These are phyloP conservation scores for Brachionus plicatilis DNA, from an alignment of 1,140 invertebrate genomes.

Conservation along the genomic window DNA sequence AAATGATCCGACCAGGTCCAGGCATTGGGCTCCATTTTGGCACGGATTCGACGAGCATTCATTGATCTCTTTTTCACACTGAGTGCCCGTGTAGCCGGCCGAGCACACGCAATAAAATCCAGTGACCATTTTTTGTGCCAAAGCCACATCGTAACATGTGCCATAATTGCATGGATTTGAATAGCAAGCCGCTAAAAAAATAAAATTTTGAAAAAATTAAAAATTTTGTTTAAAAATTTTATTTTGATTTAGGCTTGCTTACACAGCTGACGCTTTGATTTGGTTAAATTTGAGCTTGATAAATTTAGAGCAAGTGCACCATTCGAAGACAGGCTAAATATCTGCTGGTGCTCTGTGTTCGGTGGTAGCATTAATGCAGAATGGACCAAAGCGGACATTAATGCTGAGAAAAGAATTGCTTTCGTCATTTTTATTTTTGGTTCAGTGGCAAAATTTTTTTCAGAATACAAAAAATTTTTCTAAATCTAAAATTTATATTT, in stretches of 20 bases:
- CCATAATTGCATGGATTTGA: conserved; percentile 40
- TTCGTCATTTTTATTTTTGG: neutral
- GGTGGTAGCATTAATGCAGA: neutral
- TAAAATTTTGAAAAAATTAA: neutral
- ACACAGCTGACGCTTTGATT: conserved; percentile 26
- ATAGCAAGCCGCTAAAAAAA: conserved; percentile 12
- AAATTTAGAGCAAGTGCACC: neutral
- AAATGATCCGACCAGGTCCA: conserved; percentile 28
- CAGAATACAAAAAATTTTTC: neutral
- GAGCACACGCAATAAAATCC: conserved; percentile 42
- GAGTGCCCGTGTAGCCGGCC: conserved; percentile 41
- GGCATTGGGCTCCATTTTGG: conserved; percentile 13
- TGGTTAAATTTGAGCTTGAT: neutral
- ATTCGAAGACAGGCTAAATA: neutral
- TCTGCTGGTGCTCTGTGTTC: neutral
- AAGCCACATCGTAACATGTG: conserved; percentile 61
- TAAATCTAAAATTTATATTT: neutral
- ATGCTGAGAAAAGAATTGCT: neutral
- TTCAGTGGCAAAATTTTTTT: neutral
- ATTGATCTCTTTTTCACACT: conserved; percentile 37
- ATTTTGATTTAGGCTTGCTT: neutral
- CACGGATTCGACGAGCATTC: conserved; percentile 38
- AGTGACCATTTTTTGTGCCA: conserved; percentile 60
- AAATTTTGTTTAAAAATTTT: neutral
- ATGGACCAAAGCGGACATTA: neutral